These are phyloP conservation scores for Channa striata DNA, from an alignment of 2,797 vertebrate genomes.

Conservation along the genomic window DNA sequence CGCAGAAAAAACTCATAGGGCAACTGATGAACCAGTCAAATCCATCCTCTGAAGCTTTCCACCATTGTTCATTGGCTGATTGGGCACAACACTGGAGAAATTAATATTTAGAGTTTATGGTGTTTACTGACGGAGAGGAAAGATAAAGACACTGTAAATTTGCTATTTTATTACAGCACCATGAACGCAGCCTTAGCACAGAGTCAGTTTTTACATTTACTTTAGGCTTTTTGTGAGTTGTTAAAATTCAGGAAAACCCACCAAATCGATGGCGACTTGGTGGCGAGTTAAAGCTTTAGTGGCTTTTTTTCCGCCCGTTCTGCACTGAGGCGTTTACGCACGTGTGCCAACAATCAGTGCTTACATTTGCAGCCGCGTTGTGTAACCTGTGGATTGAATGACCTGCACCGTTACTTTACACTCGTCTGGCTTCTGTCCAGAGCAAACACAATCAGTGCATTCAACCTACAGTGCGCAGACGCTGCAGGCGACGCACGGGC, in stretches of 20 bases:
- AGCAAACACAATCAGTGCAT: slow-evolving; percentile 10
- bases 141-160: not conserved
- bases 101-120: not conserved
- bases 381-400: not conserved
- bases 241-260: not conserved
- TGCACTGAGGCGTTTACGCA: not conserved
- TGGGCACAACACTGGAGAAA: no score
- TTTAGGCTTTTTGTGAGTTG: not conserved
- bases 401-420: slow-evolving; percentile 23
- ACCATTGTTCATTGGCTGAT: not conserved
- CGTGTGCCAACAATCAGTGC: not conserved
- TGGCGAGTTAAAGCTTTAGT: not conserved
- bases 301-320: not conserved
- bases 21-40: not conserved
- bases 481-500: no score
- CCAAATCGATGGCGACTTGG: no score
- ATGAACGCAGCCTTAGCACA: not conserved
- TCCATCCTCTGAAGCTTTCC: not conserved
- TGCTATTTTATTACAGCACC: not conserved
- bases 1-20: not conserved
- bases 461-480: no score
- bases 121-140: not conserved
- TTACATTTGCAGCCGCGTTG: not conserved
- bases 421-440: slow-evolving; percentile 5
- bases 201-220: no score